These are phyloP conservation scores for Cynaeus angustus DNA, from an alignment of 2,888 invertebrate genomes.

Conservation along the genomic window DNA sequence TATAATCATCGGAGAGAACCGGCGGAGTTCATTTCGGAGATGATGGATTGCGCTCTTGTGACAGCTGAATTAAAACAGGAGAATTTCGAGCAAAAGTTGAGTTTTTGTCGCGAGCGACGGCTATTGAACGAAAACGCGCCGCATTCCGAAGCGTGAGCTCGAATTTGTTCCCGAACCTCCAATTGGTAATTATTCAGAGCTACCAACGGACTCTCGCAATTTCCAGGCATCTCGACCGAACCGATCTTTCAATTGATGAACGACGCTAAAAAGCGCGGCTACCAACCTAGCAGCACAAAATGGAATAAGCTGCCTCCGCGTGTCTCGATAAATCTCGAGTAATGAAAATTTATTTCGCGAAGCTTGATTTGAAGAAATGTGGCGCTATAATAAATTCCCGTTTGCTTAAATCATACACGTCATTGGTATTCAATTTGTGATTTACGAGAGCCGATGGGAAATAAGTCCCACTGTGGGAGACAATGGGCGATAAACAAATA, in stretches of 20 bases:
- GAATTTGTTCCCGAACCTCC: too few species aligned
- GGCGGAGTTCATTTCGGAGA: slow-evolving; percentile 30
- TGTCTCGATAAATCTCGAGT: slow-evolving; percentile 44
- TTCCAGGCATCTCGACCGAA: not conserved
- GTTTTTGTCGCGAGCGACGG: not conserved
- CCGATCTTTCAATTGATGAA: not conserved
- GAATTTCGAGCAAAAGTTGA: not conserved
- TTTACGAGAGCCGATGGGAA: slow-evolving; percentile 35
- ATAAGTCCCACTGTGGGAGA: slow-evolving; percentile 26
- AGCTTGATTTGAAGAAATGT: slow-evolving; percentile 43
- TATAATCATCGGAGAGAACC: slow-evolving; percentile 22
- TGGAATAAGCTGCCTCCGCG: slow-evolving; percentile 34
- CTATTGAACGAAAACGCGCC: not conserved
- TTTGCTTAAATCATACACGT: slow-evolving; percentile 46
- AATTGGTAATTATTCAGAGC: too few species aligned
- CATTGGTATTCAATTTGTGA: slow-evolving; percentile 37
- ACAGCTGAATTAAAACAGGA: slow-evolving; percentile 30
- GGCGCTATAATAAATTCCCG: slow-evolving; percentile 44
- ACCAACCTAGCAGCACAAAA: slow-evolving; percentile 15
- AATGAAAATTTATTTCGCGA: slow-evolving; percentile 51
- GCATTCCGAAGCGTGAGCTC: too few species aligned
- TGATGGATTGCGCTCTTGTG: slow-evolving; percentile 28
- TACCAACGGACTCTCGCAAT: too few species aligned
- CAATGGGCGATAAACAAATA: slow-evolving; percentile 35
- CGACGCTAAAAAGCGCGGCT: slow-evolving; percentile 19